Base-by-base conservation (phyloP, 1,140 invertebrate species). In the Capitella teleta region DNA sequence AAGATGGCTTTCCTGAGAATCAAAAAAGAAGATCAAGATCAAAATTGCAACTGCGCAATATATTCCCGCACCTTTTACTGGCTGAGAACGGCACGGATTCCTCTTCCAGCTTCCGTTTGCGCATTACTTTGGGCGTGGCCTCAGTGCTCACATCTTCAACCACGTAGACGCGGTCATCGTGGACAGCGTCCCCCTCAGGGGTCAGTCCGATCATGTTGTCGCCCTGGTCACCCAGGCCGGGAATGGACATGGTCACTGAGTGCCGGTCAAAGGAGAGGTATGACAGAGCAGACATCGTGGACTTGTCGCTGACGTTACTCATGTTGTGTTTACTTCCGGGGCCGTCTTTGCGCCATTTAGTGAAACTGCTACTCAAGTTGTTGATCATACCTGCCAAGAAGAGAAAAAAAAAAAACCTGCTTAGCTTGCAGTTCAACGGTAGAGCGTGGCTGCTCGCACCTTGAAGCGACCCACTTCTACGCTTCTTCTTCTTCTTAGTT, bases 391-490 rank as follows among this genome's bases (percentile, higher is more conserved):
- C 67, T 70, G 47, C 14, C n/a, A 51, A 34, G 16, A 34, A 34
- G 32, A 34, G 32, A 34, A 12, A 34, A 16, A 34, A 34, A 12
- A 16, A 16, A 34, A 16, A 34, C 10, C 10, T 10, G 32, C 10
- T 34, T 10, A 34, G 32, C 10, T 10, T 34, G 25, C 5, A 6
- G 14, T 2, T 18, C 4, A 40, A 2, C 19, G 2, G 38, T 21
- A 6, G 25, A 34, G 42, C 26, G 8, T 4, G 25, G 26, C 19
- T 24, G 18, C 21, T 32, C 21, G 16, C 75, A 86, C 84, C 78
- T 74, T 84, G 86, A 53, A 87, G 75, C 61, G 85, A 86, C 60
- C 85, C 83, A 78, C 84, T 87, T 58, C 85, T 73, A 68, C 83
- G 83, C 62, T 84, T 77, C 61, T 63, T 63, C 42, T 57, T 60